These are phyloP conservation scores for Xestoiulus laeticollis DNA, from an alignment of 2,888 invertebrate species.

Conservation along the genomic window DNA sequence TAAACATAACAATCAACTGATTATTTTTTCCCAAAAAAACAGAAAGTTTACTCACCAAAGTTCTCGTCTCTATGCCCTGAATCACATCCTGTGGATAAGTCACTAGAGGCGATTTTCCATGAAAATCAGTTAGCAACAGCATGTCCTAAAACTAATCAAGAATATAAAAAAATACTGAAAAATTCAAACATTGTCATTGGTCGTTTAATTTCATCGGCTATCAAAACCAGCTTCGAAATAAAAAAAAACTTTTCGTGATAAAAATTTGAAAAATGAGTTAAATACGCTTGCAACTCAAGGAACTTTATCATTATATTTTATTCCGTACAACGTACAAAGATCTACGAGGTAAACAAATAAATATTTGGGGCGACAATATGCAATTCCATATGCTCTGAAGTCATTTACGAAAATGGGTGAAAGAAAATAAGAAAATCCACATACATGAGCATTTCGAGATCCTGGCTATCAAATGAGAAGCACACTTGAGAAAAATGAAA, in stretches of 20 bases:
- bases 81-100: too few species aligned
- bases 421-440: background rate
- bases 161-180: too few species aligned
- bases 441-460: background rate
- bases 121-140: too few species aligned
- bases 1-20: too few species aligned
- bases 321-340: slow-evolving; percentile 57
- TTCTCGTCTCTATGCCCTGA: too few species aligned
- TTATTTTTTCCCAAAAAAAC: too few species aligned
- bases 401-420: background rate
- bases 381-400: slow-evolving; percentile 48
- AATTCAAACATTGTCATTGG: too few species aligned
- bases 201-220: too few species aligned
- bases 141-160: too few species aligned
- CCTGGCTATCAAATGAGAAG: background rate
- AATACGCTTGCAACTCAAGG: background rate
- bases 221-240: too few species aligned
- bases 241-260: background rate
- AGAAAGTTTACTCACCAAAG: too few species aligned
- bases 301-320: slow-evolving; percentile 51
- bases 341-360: slow-evolving; percentile 57
- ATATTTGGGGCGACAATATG: slow-evolving; percentile 53
- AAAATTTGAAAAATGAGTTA: background rate
- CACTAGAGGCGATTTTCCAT: too few species aligned
- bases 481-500: background rate